Evolutionary conservation across 2,113 vertebrate species (phyloP), one percentile per base, ranked within the genome.

Genomic region (Callorhinus ursinus): DNA sequence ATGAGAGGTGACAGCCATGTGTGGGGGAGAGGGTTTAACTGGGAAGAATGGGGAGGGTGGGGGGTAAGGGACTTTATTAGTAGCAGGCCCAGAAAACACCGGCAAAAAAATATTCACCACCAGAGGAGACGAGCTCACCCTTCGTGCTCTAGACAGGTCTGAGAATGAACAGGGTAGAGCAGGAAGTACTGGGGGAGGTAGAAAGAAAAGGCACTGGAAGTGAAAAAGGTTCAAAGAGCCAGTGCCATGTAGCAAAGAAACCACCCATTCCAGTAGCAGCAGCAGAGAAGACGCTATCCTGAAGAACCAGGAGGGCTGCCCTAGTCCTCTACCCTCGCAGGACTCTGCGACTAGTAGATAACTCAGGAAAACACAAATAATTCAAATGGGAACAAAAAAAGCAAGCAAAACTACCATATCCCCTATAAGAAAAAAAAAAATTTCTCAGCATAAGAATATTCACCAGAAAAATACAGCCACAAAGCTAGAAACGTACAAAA

Each of bases 381-480:
- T 61, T 71, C 31, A 24, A 79, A 80, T 22, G 69, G 14, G 11
- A 92, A 42, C 24, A 31, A n/a, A 61, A 72, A 83, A 59, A 36
- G 2, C 65, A 92, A 69, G 31, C 59, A 61, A 82, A 89, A 82
- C 1, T 83, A 55, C 61, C 71, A 80, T 46, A 55, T 10, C 31
- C 16, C 69, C 26, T 39, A 9, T 5, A 36, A 79, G 59, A 53
- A 74, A 65, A 81, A 55, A n/a, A 12, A 89, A 22, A 19, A 59
- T 7, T 85, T 82, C 79, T 86, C 80, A 81, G 49, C 53, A 80
- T 39, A 88, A 94, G 12, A 97, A 94, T 96, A 90, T 33, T 81
- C 11, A 65, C 61, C 57, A 81, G 28, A 83, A 97, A 93, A 92
- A 76, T 24, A 42, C 0, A 71, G 1, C 13, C 51, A 6, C 76